These are phyloP conservation scores for Epinotia nisella DNA, from an alignment of 2,888 invertebrate species.

Conservation along the genomic window DNA sequence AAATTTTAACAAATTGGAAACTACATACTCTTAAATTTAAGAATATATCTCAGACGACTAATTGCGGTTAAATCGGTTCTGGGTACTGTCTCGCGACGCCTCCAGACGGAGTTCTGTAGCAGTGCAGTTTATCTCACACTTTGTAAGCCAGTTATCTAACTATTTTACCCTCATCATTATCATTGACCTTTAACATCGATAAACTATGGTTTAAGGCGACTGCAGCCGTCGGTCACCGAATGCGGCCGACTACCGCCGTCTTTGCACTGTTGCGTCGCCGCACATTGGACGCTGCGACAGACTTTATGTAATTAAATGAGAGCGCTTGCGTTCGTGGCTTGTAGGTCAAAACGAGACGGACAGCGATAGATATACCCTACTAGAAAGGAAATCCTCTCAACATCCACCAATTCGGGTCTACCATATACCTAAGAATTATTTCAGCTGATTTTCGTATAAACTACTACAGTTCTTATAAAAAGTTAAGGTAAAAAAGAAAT, in stretches of 20 bases:
- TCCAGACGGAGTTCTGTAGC: neutral
- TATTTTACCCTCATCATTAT: too few species aligned
- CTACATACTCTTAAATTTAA: neutral
- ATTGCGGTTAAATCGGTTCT: neutral
- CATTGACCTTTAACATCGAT: too few species aligned
- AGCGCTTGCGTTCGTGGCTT: too few species aligned
- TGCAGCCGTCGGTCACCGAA: too few species aligned
- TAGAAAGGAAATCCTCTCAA: neutral
- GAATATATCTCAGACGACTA: neutral
- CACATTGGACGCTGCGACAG: too few species aligned
- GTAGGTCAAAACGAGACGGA: too few species aligned
- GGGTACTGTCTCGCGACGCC: neutral
- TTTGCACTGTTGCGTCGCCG: too few species aligned
- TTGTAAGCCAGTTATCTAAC: neutral
- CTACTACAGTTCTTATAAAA: conserved; percentile 13
- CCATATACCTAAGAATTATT: conserved; percentile 1
- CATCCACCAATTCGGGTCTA: neutral
- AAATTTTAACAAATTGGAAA: neutral
- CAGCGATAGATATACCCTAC: neutral
- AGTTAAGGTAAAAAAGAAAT: conserved; percentile 5
- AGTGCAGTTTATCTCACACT: neutral
- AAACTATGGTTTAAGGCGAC: too few species aligned
- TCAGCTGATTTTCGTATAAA: conserved; percentile 23
- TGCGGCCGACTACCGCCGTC: too few species aligned
- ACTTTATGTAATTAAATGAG: too few species aligned